A percentile compares a stretch with the other conserved stretches of the same genome.
Conservation (phyloP, 1,140 invertebrate species). For the Penaeus indicus region DNA sequence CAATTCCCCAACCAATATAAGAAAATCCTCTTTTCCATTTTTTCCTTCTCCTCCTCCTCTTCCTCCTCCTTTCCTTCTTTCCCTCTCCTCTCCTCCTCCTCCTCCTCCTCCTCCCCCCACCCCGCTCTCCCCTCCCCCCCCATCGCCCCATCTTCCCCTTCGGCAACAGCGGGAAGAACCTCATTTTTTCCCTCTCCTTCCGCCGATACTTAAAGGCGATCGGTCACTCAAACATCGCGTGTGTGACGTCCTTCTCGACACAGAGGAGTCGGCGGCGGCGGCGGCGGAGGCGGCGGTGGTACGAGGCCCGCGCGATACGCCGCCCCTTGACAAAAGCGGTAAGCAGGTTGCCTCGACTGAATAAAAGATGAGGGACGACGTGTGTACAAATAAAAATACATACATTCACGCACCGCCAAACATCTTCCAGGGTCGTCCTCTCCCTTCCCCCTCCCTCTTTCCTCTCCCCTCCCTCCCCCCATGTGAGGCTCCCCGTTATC, state of each 20-base stretch:
- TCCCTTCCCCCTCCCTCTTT: not conserved
- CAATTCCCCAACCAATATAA: too few relatives aligned
- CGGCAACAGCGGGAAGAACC: not conserved
- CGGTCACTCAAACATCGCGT: too few relatives aligned
- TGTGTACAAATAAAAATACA: too few relatives aligned
- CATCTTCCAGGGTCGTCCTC: not conserved
- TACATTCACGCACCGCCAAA: too few relatives aligned
- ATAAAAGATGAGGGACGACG: too few relatives aligned
- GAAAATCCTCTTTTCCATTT: too few relatives aligned
- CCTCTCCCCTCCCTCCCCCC: not conserved
- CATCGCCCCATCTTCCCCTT: not conserved
- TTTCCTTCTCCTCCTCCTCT: not conserved
- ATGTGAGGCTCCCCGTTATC: not conserved
- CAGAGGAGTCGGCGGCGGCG: too few relatives aligned
- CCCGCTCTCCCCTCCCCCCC: not conserved
- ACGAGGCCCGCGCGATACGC: too few relatives aligned
- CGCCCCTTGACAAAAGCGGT: too few relatives aligned
- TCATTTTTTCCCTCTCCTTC: conserved; percentile 4
- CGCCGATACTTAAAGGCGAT: not conserved
- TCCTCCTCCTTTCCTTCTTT: not conserved
- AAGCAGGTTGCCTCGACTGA: too few relatives aligned
- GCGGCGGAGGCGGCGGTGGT: too few relatives aligned
- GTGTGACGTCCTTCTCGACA: too few relatives aligned
- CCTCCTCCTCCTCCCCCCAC: not conserved
- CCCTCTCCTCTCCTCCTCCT: not conserved